Percentiles rank a stretch among this genome's conserved stretches.
Evolutionary conservation across 2,113 vertebrate species (phyloP).

Genomic region (Leucoraja erinaceus): DNA sequence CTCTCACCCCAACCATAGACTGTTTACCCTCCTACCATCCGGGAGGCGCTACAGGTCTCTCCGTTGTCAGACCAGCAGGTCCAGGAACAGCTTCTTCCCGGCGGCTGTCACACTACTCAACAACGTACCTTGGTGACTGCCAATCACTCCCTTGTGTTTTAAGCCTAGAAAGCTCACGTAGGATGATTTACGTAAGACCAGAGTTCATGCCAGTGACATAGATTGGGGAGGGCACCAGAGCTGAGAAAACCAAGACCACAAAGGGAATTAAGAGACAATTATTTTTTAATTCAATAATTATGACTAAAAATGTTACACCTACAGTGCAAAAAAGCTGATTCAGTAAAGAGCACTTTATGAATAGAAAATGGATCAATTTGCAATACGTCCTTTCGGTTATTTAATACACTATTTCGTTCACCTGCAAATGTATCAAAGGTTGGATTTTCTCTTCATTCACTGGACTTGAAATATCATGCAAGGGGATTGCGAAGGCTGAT

Average conservation of each 20-base stretch:
- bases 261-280: neutral
- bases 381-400: neutral
- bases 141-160: too few relatives aligned
- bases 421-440: neutral
- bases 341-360: neutral
- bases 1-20: too few relatives aligned
- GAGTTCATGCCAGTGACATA: too few relatives aligned
- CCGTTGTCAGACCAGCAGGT: too few relatives aligned
- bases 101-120: too few relatives aligned
- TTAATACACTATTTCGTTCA: neutral
- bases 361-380: neutral
- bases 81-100: too few relatives aligned
- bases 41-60: too few relatives aligned
- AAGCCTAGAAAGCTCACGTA: neutral
- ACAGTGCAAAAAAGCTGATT: neutral
- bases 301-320: neutral
- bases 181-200: neutral
- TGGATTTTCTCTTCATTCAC: neutral
- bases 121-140: too few relatives aligned
- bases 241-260: neutral
- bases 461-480: neutral
- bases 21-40: too few relatives aligned
- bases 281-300: neutral
- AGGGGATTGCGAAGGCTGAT: neutral
- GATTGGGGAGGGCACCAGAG: neutral